phyloP scores from a whole-genome alignment of 2,888 invertebrate genomes.

The Polia nebulosa region DNA sequence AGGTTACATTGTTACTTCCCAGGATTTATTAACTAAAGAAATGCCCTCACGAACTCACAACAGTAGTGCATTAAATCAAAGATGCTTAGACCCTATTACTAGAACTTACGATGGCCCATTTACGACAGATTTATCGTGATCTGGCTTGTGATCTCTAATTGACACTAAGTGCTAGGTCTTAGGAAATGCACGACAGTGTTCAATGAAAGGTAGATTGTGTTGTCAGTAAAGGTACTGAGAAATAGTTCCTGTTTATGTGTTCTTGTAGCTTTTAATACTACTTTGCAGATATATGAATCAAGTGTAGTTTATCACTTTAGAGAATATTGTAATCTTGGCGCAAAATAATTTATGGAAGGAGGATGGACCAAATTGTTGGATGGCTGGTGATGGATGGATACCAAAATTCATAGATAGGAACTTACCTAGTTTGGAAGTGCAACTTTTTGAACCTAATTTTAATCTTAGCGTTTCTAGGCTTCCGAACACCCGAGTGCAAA shows the following conservation, averaged over 20 bases:
- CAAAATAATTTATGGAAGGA: background rate
- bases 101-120: slow-evolving; percentile 10
- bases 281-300: background rate
- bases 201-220: slow-evolving; percentile 24
- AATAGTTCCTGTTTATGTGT: slow-evolving; percentile 11
- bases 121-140: slow-evolving; percentile 25
- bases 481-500: too few species aligned
- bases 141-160: slow-evolving; percentile 31
- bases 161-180: slow-evolving; percentile 36
- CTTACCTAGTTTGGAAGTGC: too few species aligned
- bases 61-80: slow-evolving; percentile 15
- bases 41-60: background rate
- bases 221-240: slow-evolving; percentile 29
- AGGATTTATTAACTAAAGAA: background rate
- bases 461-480: too few species aligned
- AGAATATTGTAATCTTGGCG: background rate
- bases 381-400: background rate
- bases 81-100: slow-evolving; percentile 5
- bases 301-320: background rate
- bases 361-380: background rate
- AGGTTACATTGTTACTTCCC: background rate
- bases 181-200: slow-evolving; percentile 31
- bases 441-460: too few species aligned
- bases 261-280: slow-evolving; percentile 5
- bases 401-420: too few species aligned